Percentiles rank a stretch among this genome's conserved stretches.
phyloP scores from a whole-genome alignment of 2,888 invertebrate species.

The Diachrysia chrysitis region DNA sequence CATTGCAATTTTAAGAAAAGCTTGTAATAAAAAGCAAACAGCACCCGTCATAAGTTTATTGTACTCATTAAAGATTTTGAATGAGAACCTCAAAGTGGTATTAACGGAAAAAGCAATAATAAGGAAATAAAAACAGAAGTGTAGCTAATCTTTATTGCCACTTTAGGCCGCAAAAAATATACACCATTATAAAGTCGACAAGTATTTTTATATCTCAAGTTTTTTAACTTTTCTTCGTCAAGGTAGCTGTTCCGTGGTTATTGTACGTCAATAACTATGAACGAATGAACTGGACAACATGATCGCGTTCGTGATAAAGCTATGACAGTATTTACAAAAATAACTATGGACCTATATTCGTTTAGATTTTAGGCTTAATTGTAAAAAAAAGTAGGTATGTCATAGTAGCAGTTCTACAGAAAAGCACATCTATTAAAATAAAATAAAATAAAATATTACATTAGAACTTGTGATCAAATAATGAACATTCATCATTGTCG shows the following conservation, averaged over 20 bases:
- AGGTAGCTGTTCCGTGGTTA: not conserved
- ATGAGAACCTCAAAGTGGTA: constrained; percentile 53
- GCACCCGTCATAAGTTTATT: constrained; percentile 63
- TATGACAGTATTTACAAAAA: too few species aligned
- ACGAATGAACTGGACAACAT: not conserved
- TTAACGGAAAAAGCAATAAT: constrained; percentile 29
- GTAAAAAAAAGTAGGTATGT: too few species aligned
- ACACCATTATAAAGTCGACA: constrained; percentile 37
- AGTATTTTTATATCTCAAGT: constrained; percentile 32
- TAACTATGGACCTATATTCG: too few species aligned
- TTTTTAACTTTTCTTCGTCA: constrained; percentile 44
- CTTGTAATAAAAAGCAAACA: constrained; percentile 74
- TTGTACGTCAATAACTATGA: not conserved
- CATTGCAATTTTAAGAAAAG: too few species aligned
- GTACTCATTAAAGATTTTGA: constrained; percentile 57
- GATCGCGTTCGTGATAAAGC: not conserved
- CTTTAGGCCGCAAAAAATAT: constrained; percentile 45
- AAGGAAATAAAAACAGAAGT: constrained; percentile 28
- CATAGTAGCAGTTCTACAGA: too few species aligned
- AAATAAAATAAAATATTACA: too few species aligned
- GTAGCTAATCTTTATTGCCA: constrained; percentile 51
- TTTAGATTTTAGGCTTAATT: too few species aligned
- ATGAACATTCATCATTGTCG: too few species aligned
- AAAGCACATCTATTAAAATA: too few species aligned
- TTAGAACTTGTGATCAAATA: too few species aligned